Base-by-base conservation (phyloP, 2,888 invertebrate genomes). In the Eupelmus urozonus region DNA sequence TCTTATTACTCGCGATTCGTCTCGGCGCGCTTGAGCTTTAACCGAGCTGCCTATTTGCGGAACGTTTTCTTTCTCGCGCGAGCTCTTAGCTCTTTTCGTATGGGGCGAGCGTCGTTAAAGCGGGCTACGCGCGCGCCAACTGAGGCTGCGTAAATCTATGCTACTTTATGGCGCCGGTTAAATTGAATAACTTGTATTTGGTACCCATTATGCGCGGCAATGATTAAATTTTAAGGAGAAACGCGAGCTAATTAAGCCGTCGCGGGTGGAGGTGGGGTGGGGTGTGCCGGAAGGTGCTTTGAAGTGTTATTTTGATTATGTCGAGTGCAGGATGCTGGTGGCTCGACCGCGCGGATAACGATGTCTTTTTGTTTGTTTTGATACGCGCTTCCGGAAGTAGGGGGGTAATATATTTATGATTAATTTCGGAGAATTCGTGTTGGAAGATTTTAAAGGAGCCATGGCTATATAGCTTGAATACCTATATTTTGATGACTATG, bases 31-130 rank as follows among this genome's bases (percentile, higher is more conserved):
- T n/a, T n/a, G n/a, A n/a, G n/a, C n/a, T n/a, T n/a, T n/a, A n/a
- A n/a, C n/a, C n/a, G n/a, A n/a, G n/a, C n/a, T n/a, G n/a, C n/a
- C 23, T 75, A 67, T 67, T 75, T 60, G 51, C 49, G 45, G 27
- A 75, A 34, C 34, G 16, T 53, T 42, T 55, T 27, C 55, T 75
- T 65, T 25, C 16, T 25, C 13, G 45, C 13, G 16, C 45, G 2
- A 13, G 7, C 13, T 45, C 45, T 45, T 45, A 9, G 4, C 45
- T 45, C 13, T 45, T 5, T 34, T 34, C 65, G 40, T 53, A 23
- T 29, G 40, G 3, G 7, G 13, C 23, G 29, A 25, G 59, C 34
- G 34, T 5, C 9, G 34, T 57, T 49, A 29, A 13, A 18, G 27
- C 9, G 49, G 23, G 55, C 40, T n/a, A n/a, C n/a, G n/a, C n/a